Base-by-base conservation (phyloP, 2,888 invertebrate genomes). In the Tuta absoluta region DNA sequence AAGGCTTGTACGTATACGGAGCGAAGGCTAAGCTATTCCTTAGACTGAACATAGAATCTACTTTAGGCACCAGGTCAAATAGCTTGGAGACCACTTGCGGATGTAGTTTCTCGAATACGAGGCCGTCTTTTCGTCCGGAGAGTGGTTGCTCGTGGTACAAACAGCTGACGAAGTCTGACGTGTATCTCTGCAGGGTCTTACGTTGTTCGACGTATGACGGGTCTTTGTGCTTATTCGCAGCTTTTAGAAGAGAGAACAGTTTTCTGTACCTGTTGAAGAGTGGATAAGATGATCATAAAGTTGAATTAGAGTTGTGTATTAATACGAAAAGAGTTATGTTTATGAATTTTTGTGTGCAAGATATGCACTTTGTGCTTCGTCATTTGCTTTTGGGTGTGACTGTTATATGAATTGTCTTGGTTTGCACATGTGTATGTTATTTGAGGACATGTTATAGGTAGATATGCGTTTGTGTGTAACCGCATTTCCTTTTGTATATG, bases 21-120 rank as follows among this genome's bases (percentile, higher is more conserved):
- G 86, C 83, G 61, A 92, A 84, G 0, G 91, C 91, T 63, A 87
- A 66, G 66, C 87, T 87, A 61, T 87, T 87, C 41, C 84, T 72
- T 45, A 91, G 71, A 70, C 88, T 87, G 1, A 88, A 71, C 24
- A 79, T 80, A 0, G 78, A 67, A 48, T 90, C 86, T 0, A 80
- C 78, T 1, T 84, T 80, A 0, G 89, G 85, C 23, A 88, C 79
- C 0, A 79, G 53, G 5, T 79, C 76, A 0, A n/a, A 58, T 1
- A 92, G 73, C 68, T 84, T 82, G 1, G 75, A 73, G 0, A 86
- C 82, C 0, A 86, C 62, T n/a, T 84, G 78, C 0, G 84, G 84
- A 11, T 82, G 79, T 2, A 92, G 63, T 38, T 76, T 78, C 10
- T 75, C 74, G 70, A 92, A 89, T 0, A 89, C 70, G 1, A 85